phyloP scores from a whole-genome alignment of 1,140 invertebrate species.

The Drosophila trapezifrons region DNA sequence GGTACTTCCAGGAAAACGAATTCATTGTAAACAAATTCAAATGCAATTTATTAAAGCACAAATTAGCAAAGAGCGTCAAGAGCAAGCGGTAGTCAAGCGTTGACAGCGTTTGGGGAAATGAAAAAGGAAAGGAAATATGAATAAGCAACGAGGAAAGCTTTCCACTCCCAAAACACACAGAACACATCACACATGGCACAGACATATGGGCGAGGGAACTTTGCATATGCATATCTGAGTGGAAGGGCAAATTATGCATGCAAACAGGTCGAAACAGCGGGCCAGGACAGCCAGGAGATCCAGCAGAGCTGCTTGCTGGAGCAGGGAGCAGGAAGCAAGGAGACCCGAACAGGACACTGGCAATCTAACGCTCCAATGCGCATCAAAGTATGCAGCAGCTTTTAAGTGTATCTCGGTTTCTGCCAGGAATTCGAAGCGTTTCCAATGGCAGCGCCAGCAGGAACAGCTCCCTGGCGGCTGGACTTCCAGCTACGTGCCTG shows the following conservation, averaged over 20 bases:
- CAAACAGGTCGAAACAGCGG: conserved; percentile 47
- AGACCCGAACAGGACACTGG: conserved; percentile 37
- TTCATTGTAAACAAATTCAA: conserved; percentile 44
- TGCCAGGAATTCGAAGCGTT: conserved; percentile 37
- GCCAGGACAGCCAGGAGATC: conserved; percentile 29
- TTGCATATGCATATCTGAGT: conserved; percentile 52
- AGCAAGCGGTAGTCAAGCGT: conserved; percentile 24
- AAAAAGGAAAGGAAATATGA: conserved; percentile 42
- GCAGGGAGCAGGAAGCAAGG: conserved; percentile 6
- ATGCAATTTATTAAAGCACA: conserved; percentile 73
- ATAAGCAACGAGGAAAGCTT: conserved; percentile 53
- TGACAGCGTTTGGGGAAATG: conserved; percentile 59
- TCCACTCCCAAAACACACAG: conserved; percentile 12
- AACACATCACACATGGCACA: conserved; percentile 12
- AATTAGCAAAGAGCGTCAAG: conserved; percentile 44
- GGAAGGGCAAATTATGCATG: conserved; percentile 51
- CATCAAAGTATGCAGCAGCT: conserved; percentile 65
- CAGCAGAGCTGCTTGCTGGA: conserved; percentile 11
- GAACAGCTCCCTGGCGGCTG: conserved; percentile 8
- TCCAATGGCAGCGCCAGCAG: conserved; percentile 21
- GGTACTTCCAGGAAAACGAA: not conserved
- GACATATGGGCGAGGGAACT: conserved; percentile 27
- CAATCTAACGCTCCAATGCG: conserved; percentile 66
- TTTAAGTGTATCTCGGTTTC: conserved; percentile 37
- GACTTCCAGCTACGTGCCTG: conserved; percentile 28